Evolutionary conservation across 2,113 vertebrate genomes (phyloP).

Genomic region (Enhydra lutris): DNA sequence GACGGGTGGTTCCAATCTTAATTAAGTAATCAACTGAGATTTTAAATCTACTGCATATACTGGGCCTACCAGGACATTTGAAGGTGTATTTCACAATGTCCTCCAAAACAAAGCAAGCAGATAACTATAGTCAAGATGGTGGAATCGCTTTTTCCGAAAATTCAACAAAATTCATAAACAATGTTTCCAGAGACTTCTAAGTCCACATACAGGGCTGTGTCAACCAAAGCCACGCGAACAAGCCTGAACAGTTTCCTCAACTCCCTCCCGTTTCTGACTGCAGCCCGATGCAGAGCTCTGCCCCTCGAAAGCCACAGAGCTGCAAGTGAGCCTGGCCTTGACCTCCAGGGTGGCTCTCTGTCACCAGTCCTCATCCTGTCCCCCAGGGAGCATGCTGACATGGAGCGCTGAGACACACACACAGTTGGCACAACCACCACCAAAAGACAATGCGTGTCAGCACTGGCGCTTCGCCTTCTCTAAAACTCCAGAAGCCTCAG

Average conservation of each 20-base stretch:
- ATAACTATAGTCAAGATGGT: not conserved
- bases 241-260: not conserved
- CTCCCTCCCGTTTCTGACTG: not conserved
- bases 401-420: not conserved
- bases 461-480: conserved; percentile 16
- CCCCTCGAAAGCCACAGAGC: not conserved
- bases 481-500: conserved; percentile 28
- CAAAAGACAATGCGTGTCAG: not conserved
- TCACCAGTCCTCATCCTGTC: not conserved
- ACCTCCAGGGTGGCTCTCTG: not conserved
- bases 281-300: not conserved
- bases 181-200: not conserved
- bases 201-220: not conserved
- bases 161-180: not conserved
- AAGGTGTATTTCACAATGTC: not conserved
- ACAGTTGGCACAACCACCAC: not conserved
- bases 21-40: not conserved
- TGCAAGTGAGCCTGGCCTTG: not conserved
- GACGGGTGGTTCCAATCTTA: not conserved
- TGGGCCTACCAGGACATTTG: not conserved
- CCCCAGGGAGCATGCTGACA: not conserved
- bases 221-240: not conserved
- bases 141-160: not conserved
- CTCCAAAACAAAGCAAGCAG: conserved; percentile 56
- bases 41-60: conserved; percentile 21